phyloP scores from a whole-genome alignment of 1,140 invertebrate genomes.

The Lamellibrachia luymesi region DNA sequence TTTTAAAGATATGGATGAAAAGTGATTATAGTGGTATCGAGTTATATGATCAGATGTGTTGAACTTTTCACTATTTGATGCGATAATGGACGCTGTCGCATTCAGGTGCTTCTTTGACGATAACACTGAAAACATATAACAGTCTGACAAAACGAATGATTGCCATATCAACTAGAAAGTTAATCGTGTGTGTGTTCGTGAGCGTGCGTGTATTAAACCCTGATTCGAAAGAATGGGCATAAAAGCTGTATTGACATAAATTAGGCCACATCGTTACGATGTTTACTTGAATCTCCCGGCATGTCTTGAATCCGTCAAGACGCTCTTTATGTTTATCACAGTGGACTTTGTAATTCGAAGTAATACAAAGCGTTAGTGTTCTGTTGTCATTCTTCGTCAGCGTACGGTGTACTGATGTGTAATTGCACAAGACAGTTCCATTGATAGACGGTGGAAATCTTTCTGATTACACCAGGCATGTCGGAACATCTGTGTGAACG shows the following conservation, averaged over 20 bases:
- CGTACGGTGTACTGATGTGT: not conserved
- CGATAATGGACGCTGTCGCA: not conserved
- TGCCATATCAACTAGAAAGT: not conserved
- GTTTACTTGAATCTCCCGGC: not conserved
- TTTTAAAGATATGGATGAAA: too few relatives aligned
- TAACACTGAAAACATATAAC: not conserved
- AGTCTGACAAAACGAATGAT: not conserved
- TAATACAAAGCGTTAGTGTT: not conserved
- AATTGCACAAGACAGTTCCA: not conserved
- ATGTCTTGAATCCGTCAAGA: not conserved
- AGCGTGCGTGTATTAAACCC: too few relatives aligned
- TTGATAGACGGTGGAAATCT: not conserved
- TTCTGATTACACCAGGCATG: not conserved
- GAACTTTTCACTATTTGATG: too few relatives aligned
- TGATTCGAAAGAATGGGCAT: not conserved
- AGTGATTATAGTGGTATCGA: too few relatives aligned
- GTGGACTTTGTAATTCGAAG: not conserved
- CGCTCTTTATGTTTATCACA: not conserved
- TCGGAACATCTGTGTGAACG: not conserved
- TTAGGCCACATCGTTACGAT: not conserved
- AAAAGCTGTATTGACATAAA: not conserved
- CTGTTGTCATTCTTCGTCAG: not conserved
- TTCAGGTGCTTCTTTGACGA: not conserved
- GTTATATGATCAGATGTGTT: too few relatives aligned
- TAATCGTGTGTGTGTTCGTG: not conserved